Base-by-base conservation (phyloP, 92 coral and sea anemone species). In the Desmophyllum pertusum region DNA sequence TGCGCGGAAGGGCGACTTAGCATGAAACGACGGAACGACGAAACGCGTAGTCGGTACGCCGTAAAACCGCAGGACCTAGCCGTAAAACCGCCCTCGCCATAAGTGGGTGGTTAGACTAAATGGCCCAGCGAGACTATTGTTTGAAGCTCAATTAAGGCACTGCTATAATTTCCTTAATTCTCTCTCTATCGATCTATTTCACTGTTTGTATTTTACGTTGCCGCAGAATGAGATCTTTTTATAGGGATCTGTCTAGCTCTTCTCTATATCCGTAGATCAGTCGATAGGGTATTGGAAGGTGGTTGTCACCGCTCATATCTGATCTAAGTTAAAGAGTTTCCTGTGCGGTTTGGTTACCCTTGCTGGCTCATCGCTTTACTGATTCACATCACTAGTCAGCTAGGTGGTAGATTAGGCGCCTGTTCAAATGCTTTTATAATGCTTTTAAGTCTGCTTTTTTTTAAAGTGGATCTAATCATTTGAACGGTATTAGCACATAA, bases 1-100 rank as follows among this genome's bases (percentile, higher is more conserved):
- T 67, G 73, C 43, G 73, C 73, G 73, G 73, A 67, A 67, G 73
- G 45, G 29, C 67, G 37, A 62, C 67, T n/a, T 14, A n/a, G 33
- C 37, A 29, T 29, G 67, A 62, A 31, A 62, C 13, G 37, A 17
- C 73, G 73, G 11, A 36, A 36, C 19, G 71, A 11, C 41, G 42
- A 36, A 65, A 65, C 41, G 71, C 65, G 33, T 59, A 29, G 35
- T 59, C 65, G 35, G 65, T 25, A 59, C 65, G 65, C 17, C 35
- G 53, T 48, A 48, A 2, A 0, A n/a, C n/a, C 18, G 18, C 55
- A 13, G 11, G 18, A 21, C 18, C 23, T 15, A 3, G 55, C 55
- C 55, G 55, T 50, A 15, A 50, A 62, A 62, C 51, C 74, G 19
- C 55, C 38, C 41, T 40, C 36, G 61, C 23, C 25, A 2, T 45